Evolutionary conservation across 30 jellyfish, hydroid and myxozoan genomes (phyloP).

Genomic region (Pelagia noctiluca): DNA sequence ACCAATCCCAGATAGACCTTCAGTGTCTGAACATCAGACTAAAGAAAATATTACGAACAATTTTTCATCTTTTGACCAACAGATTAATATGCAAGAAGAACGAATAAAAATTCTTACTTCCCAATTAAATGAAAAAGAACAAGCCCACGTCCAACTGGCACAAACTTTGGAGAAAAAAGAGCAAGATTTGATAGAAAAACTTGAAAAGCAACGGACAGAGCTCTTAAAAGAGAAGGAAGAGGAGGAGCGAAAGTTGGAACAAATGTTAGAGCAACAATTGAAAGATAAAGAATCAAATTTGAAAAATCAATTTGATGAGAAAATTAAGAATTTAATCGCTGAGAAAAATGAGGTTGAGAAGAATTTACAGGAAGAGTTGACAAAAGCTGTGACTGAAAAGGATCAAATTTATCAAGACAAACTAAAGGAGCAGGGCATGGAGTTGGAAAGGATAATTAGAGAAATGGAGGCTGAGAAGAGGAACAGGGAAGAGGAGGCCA

Average conservation of each 20-base stretch:
- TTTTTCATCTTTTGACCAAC: constrained; percentile 47
- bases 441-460: constrained; percentile 48
- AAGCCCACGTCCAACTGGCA: constrained; percentile 62
- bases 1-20: not conserved
- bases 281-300: constrained; percentile 77
- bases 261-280: constrained; percentile 70
- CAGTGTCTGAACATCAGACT: not conserved
- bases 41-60: not conserved
- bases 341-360: constrained; percentile 84
- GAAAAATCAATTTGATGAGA: constrained; percentile 76
- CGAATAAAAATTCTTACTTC: constrained; percentile 48
- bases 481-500: constrained; percentile 58
- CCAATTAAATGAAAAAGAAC: constrained; percentile 55
- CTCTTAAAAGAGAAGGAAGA: constrained; percentile 68
- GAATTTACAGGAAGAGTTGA: constrained; percentile 73
- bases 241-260: constrained; percentile 73
- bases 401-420: constrained; percentile 80
- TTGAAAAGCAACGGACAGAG: constrained; percentile 68
- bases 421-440: constrained; percentile 79
- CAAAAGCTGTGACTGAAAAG: constrained; percentile 70
- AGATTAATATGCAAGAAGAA: constrained; percentile 76
- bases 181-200: constrained; percentile 59
- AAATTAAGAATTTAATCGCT: constrained; percentile 40
- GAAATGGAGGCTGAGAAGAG: constrained; percentile 78
- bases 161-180: constrained; percentile 72